Evolutionary conservation across 2,797 vertebrate species (phyloP), one percentile per base, ranked within the genome.

Genomic region (Pseudomugil gertrudae): DNA sequence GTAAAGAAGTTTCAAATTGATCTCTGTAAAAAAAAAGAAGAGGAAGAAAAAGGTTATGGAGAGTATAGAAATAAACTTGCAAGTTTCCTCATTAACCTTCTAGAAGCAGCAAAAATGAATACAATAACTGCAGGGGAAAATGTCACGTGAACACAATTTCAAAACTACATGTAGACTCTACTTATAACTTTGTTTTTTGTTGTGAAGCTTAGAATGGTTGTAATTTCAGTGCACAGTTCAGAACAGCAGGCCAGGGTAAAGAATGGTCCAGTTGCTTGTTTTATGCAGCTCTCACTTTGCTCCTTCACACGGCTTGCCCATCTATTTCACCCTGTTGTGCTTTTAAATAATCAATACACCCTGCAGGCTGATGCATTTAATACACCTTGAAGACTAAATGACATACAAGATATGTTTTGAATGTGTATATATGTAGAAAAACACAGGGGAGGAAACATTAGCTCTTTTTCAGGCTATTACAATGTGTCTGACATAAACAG

Each of bases 341-440:
- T 87, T 87, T 89, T 84, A 89, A 85, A 84, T 84, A 87, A 91
- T 93, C 92, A 86, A 90, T 92, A 90, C 63, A 72, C 36, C 73
- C 47, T 56, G 50, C 23, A 35, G 81, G 76, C 69, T 80, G 78
- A 82, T 81, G 72, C 74, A 56, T 85, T 87, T 79, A 76, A 82
- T 83, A 86, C 56, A 82, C 64, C 45, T 69, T 84, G 76, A 86
- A 62, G 72, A 85, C 73, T 78, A 87, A 87, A 84, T 83, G 76
- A 81, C 76, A 85, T 38, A 40, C 14, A 5, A 38, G 52, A 62
- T 60, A 83, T 80, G 57, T 87, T 86, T 72, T 51, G 65, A 70
- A 27, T 67, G 51, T 68, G 70, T 61, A 11, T 29, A 69, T n/a
- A 55, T 36, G 38, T 1, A 4, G 26, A n/a, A 26, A 32, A 59